Base-by-base conservation (phyloP, 1,140 invertebrate genomes). In the Streblospio benedicti region DNA sequence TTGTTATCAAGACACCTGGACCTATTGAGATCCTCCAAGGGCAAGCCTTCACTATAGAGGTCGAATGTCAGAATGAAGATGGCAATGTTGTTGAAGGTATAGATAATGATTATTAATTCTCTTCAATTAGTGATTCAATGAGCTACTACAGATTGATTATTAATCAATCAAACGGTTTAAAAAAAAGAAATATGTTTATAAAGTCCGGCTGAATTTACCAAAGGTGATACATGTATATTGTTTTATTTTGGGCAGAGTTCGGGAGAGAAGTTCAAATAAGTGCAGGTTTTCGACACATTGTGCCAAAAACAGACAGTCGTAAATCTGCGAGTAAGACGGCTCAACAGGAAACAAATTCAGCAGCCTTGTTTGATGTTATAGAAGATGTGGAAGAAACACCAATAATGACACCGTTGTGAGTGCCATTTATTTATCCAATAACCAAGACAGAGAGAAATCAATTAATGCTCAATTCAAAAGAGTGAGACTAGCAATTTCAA, bases 371-470 rank as follows among this genome's bases (percentile, higher is more conserved):
- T 69, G 73, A 76, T 61, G 62, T 73, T 43, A 75, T 76, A 47
- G 74, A 76, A 57, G 73, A 75, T 64, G 65, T 74, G 12, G 73
- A 72, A 57, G 73, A 75, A 32, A 66, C 69, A 47, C 72, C 71
- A 16, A 71, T 76, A 47, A 20, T 60, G n/a, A 76, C 74, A 31
- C 74, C 74, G 52, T 75, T 74, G 74, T 76, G 63, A 70, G 73
- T 66, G 31, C 14, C 28, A 59, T 23, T 38, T 9, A 38, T 38
- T n/a, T 38, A n/a, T n/a, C n/a, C n/a, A n/a, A n/a, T n/a, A n/a
- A n/a, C n/a, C n/a, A n/a, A n/a, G n/a, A n/a, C n/a, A n/a, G n/a
- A n/a, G n/a, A n/a, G n/a, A n/a, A n/a, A n/a, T n/a, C n/a, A n/a
- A n/a, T n/a, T n/a, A n/a, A n/a, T n/a, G n/a, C n/a, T n/a, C n/a